Evolutionary conservation across 2,113 vertebrate genomes (phyloP).

Genomic region (Phrynosoma blainvillii): DNA sequence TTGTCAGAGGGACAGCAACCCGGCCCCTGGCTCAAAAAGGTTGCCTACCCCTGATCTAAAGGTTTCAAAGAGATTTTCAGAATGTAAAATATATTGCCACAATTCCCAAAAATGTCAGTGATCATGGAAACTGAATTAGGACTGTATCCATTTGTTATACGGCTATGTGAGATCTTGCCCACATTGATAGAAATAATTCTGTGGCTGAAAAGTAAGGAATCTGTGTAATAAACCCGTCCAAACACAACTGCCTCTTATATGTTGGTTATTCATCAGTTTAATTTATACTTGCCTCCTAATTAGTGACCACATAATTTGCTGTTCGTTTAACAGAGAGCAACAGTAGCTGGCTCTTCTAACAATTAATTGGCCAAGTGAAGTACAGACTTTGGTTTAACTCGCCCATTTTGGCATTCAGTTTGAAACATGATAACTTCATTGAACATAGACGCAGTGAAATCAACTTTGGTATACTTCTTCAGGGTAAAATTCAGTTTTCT

Average conservation of each 20-base stretch:
- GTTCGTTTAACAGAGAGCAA: background rate
- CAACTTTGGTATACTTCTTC: background rate
- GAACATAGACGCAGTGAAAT: background rate
- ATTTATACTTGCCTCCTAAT: background rate
- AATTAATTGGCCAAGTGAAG: background rate
- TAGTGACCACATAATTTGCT: background rate
- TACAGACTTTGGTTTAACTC: background rate
- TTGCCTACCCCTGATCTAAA: too few species aligned
- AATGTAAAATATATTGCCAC: background rate
- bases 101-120: background rate
- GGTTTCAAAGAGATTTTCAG: background rate
- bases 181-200: background rate
- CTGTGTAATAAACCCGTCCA: background rate
- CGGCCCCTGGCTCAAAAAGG: too few species aligned
- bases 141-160: background rate
- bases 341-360: background rate
- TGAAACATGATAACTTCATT: background rate
- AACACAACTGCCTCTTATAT: background rate
- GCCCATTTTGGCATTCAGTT: background rate
- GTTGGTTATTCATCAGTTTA: background rate
- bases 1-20: too few species aligned
- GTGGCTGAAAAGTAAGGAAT: background rate
- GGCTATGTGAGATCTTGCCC: background rate
- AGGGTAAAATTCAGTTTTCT: background rate
- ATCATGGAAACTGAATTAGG: background rate